Conservation (phyloP, 2,113 vertebrate genomes). For the Cephalopterus ornatus region DNA sequence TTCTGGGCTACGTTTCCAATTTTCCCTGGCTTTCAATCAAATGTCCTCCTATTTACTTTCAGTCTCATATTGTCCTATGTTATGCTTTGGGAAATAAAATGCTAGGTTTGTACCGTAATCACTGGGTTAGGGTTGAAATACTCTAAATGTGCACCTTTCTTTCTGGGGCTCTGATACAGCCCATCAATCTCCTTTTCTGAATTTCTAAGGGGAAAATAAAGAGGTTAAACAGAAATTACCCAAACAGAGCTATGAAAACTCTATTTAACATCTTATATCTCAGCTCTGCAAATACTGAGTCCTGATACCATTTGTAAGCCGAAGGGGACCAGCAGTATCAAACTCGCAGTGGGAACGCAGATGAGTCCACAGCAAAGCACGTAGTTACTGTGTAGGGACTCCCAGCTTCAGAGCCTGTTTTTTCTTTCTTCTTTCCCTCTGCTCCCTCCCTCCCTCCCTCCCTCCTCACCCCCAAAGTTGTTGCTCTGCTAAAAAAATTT, state of each 20-base stretch:
- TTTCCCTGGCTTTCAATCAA: background rate
- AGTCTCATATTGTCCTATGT: background rate
- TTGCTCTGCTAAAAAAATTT: background rate
- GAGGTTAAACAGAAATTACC: background rate
- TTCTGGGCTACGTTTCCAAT: background rate
- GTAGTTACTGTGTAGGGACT: rapidly evolving
- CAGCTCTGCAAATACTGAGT: background rate
- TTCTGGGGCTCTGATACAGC: background rate
- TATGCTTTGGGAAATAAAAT: background rate
- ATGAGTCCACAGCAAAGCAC: background rate
- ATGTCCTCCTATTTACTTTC: background rate
- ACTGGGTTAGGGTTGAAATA: background rate
- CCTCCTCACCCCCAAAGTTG: rapidly evolving
- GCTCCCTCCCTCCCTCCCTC: too few relatives aligned
- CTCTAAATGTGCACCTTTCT: background rate
- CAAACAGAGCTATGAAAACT: background rate
- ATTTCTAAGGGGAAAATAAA: background rate
- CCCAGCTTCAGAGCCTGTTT: background rate
- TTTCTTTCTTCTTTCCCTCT: rapidly evolving
- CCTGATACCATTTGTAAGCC: background rate
- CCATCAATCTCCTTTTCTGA: background rate
- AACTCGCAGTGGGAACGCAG: rapidly evolving
- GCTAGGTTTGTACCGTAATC: background rate
- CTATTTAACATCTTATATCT: background rate
- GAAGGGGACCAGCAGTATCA: background rate